phyloP scores from a whole-genome alignment of 2,888 invertebrate species.

The Dascillus cervinus region DNA sequence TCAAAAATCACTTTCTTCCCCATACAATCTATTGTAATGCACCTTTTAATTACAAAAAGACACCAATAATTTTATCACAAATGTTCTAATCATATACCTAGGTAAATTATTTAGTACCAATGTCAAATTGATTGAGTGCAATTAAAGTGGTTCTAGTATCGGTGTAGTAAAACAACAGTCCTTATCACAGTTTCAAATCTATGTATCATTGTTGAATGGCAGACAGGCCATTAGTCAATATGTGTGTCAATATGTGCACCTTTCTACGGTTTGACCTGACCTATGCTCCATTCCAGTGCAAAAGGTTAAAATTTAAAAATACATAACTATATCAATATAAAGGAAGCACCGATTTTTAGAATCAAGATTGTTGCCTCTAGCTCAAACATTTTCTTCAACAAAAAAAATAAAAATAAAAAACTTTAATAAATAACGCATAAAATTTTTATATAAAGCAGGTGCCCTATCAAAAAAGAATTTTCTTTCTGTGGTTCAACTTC shows the following conservation, averaged over 20 bases:
- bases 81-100: too few species aligned
- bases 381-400: too few species aligned
- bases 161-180: slow-evolving; percentile 13
- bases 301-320: too few species aligned
- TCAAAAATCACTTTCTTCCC: too few species aligned
- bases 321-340: too few species aligned
- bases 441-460: slow-evolving; percentile 23
- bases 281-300: slow-evolving; percentile 11
- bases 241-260: slow-evolving; percentile 15
- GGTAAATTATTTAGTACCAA: not conserved
- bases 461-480: slow-evolving; percentile 21
- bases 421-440: not conserved
- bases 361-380: too few species aligned
- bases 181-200: slow-evolving; percentile 12
- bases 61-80: too few species aligned
- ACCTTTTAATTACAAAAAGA: too few species aligned
- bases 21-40: too few species aligned
- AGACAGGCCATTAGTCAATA: slow-evolving; percentile 21
- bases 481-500: slow-evolving; percentile 22
- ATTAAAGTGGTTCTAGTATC: slow-evolving; percentile 1
- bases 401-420: too few species aligned
- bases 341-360: too few species aligned
- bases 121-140: slow-evolving; percentile 1
- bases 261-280: slow-evolving; percentile 15
- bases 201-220: slow-evolving; percentile 15